Percentiles rank a stretch among this genome's conserved stretches.
Conservation (phyloP, 2,113 vertebrate genomes). For the Xenopus borealis region DNA sequence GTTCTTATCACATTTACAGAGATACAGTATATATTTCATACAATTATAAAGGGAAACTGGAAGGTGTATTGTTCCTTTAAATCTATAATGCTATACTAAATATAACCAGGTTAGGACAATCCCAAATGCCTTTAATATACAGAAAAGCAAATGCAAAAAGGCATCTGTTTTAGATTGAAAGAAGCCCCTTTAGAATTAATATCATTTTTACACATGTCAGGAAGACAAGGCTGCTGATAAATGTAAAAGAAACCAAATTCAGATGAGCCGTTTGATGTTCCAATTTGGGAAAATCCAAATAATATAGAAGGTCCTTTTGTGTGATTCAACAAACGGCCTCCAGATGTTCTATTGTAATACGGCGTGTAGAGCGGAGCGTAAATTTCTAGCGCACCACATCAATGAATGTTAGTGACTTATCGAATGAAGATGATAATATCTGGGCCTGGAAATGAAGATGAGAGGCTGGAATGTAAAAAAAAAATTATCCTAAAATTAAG, state of each 20-base stretch:
- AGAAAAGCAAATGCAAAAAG: neutral
- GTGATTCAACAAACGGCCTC: slow-evolving; percentile 18
- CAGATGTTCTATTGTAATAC: slow-evolving; percentile 35
- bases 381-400: slow-evolving; percentile 21
- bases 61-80: no score
- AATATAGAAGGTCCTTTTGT: slow-evolving; percentile 24
- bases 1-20: no score
- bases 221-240: slow-evolving; percentile 15
- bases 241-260: slow-evolving; percentile 1
- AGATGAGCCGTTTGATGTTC: slow-evolving; percentile 11
- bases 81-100: no score
- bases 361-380: neutral
- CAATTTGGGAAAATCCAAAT: slow-evolving; percentile 23
- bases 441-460: neutral
- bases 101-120: no score
- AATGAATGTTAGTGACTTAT: slow-evolving; percentile 12
- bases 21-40: no score
- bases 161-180: slow-evolving; percentile 26
- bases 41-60: no score
- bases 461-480: neutral
- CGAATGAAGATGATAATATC: slow-evolving; percentile 20
- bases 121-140: neutral
- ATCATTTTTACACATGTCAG: slow-evolving; percentile 24
- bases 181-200: slow-evolving; percentile 8
- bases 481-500: neutral